Evolutionary conservation across 2,797 vertebrate species (phyloP).

Genomic region (Psittacula echo): DNA sequence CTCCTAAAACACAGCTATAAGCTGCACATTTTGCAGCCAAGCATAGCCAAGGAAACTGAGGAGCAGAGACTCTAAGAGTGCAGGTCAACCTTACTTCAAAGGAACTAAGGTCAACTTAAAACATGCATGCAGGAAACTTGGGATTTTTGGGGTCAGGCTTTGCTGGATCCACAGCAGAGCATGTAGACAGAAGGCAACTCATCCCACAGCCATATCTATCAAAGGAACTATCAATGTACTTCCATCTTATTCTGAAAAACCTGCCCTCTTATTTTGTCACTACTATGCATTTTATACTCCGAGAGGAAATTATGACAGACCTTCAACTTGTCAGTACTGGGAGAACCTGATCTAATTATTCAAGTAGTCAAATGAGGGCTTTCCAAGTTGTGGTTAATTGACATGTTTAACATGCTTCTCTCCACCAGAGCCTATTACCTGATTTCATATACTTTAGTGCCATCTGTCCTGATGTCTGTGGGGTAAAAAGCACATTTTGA

Average conservation of each 20-base stretch:
- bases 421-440: slow-evolving; percentile 25
- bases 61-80: background rate
- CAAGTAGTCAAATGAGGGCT: background rate
- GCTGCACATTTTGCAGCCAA: background rate
- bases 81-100: background rate
- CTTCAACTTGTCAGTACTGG: background rate
- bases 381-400: background rate
- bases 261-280: background rate
- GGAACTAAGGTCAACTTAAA: background rate
- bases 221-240: background rate
- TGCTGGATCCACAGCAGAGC: background rate
- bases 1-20: background rate
- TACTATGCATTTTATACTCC: background rate
- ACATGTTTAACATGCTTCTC: slow-evolving; percentile 21
- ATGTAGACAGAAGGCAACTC: background rate
- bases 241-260: background rate
- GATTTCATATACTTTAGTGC: slow-evolving; percentile 23
- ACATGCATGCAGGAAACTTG: background rate
- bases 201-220: background rate
- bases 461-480: slow-evolving; percentile 42
- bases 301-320: background rate
- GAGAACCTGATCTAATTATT: slow-evolving; percentile 17
- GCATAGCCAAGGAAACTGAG: background rate
- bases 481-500: background rate
- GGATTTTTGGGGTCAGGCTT: background rate